Evolutionary conservation across 2,888 invertebrate genomes (phyloP), one percentile per base, ranked within the genome.

Genomic region (Sesamia inferens): DNA sequence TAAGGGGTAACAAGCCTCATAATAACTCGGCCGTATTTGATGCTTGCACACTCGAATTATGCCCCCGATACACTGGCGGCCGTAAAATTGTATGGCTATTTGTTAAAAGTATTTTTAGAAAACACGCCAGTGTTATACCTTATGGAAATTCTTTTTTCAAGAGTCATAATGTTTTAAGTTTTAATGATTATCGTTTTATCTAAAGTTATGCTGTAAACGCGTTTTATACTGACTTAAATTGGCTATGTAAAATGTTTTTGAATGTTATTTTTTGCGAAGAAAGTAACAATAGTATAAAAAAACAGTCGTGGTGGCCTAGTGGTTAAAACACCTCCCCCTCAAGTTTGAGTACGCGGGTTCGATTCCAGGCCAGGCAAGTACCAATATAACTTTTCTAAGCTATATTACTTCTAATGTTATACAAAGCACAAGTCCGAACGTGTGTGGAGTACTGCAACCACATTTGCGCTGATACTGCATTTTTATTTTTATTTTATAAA

Each of bases 21-120:
- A 90, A 89, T 90, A 90, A 88, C 88, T 88, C 82, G 83, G 85
- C 84, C 85, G 86, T 89, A 90, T 90, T 92, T 89, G 89, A 89
- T 90, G 89, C 88, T 79, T 86, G 88, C 86, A 87, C 84, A 88
- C 85, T 88, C 82, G 85, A 89, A 90, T 89, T 88, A 89, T 87
- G 72, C 67, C 72, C 65, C 55, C 31, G 59, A 77, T 90, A 88
- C 87, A 89, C 78, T 86, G 78, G 76, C 59, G 81, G 86, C 81
- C 86, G 68, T 69, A 63, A 75, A 59, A 81, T 75, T 82, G 57
- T 74, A 62, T 67, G 55, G 59, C 67, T 70, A 31, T 68, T 61
- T 62, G 71, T 67, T 31, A 44, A 67, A 74, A 75, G 64, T 44
- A 70, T 58, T 68, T 78, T 73, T 81, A 63, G 42, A 64, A 81